Conservation (phyloP, 2,888 invertebrate species). For the Opisthograptis luteolata region DNA sequence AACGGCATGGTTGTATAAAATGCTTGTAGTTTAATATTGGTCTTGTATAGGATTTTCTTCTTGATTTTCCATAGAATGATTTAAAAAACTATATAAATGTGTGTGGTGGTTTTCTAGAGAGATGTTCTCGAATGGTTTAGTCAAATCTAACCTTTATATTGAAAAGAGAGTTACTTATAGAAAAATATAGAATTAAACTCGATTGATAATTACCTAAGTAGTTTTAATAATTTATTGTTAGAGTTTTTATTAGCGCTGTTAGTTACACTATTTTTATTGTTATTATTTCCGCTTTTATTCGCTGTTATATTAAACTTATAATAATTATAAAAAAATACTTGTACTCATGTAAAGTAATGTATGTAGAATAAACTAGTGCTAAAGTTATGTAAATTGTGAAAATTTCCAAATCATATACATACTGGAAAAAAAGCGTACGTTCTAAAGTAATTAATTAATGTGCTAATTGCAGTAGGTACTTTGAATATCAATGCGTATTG, state of each 20-base stretch:
- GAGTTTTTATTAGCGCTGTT: no score
- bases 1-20: conserved; percentile 39
- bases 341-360: not conserved
- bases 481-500: conserved; percentile 14
- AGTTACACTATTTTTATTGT: no score
- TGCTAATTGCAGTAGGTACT: conserved; percentile 52
- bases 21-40: conserved; percentile 41
- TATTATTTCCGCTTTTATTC: no score
- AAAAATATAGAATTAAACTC: no score
- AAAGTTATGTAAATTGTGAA: conserved; percentile 42
- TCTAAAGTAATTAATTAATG: conserved; percentile 81
- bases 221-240: no score
- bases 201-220: no score
- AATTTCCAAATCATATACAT: conserved; percentile 42
- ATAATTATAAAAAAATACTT: not conserved
- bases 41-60: conserved; percentile 12
- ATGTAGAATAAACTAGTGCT: conserved; percentile 19
- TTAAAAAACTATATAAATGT: no score
- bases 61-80: no score
- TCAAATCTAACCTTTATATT: no score
- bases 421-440: conserved; percentile 74
- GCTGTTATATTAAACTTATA: no score
- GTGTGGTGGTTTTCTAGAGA: no score
- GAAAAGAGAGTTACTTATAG: no score
- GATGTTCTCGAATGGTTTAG: not conserved